A percentile compares a stretch with the other conserved stretches of the same genome.
phyloP scores from a whole-genome alignment of 2,113 vertebrate species.

The Sisor rabdophorus region DNA sequence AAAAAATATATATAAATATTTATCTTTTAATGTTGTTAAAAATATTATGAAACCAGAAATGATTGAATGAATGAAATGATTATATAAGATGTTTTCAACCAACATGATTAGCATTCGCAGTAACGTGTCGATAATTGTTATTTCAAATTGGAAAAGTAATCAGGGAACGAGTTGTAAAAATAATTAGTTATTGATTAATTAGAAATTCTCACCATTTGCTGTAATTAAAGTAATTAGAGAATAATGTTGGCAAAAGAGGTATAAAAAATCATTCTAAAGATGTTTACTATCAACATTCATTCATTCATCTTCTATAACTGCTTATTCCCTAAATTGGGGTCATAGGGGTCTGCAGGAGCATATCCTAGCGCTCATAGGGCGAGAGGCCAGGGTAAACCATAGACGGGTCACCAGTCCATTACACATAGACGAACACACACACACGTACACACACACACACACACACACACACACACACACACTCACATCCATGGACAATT shows the following conservation, averaged over 20 bases:
- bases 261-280: not conserved
- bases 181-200: not conserved
- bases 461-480: too few species aligned
- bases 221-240: not conserved
- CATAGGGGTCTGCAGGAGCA: too few species aligned
- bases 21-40: not conserved
- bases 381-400: too few species aligned
- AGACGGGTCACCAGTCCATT: too few species aligned
- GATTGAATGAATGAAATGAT: not conserved
- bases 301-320: too few species aligned
- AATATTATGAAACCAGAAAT: slow-evolving; percentile 41
- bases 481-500: too few species aligned
- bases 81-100: not conserved
- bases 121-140: not conserved
- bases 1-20: slow-evolving; percentile 35
- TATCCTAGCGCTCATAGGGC: too few species aligned
- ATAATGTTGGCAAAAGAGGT: not conserved
- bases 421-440: too few species aligned
- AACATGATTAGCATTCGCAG: not conserved
- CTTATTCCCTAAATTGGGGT: too few species aligned
- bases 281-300: too few species aligned
- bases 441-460: too few species aligned
- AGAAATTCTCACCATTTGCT: not conserved
- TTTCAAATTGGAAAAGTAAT: not conserved
- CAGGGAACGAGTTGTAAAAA: not conserved